Conservation (phyloP, 2,797 vertebrate genomes). For the Enteromius radiatus region DNA sequence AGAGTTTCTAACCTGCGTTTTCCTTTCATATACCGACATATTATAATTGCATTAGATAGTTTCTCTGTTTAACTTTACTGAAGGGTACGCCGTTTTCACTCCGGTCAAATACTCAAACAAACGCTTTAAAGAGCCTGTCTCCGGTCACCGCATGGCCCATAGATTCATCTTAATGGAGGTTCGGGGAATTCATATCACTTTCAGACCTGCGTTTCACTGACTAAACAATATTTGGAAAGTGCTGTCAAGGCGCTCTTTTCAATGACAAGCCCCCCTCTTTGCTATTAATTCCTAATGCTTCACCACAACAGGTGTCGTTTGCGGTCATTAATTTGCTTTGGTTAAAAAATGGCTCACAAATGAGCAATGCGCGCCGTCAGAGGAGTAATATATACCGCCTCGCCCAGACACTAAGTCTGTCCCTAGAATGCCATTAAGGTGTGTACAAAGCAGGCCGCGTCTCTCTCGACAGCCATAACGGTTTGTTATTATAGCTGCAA, state of each 20-base stretch:
- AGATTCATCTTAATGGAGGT: conserved; percentile 52
- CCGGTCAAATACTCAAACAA: conserved; percentile 52
- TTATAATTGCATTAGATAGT: not conserved
- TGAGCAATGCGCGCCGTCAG: conserved; percentile 87
- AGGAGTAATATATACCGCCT: conserved; percentile 86
- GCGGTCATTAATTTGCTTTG: conserved; percentile 90
- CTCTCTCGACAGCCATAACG: conserved; percentile 92
- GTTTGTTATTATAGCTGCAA: conserved; percentile 92
- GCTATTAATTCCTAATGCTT: conserved; percentile 64
- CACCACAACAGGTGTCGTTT: conserved; percentile 73
- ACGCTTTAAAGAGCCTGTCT: conserved; percentile 47
- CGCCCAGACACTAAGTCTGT: conserved; percentile 85
- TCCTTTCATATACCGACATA: too few relatives aligned
- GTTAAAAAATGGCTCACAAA: conserved; percentile 84
- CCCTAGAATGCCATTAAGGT: conserved; percentile 89
- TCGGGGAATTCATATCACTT: conserved; percentile 54
- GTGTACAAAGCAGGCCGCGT: conserved; percentile 86
- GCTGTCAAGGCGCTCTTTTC: conserved; percentile 60
- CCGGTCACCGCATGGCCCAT: conserved; percentile 51
- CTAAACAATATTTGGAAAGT: conserved; percentile 62
- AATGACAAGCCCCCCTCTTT: conserved; percentile 47
- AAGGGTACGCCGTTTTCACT: conserved; percentile 34
- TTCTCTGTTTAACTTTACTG: conserved; percentile 10
- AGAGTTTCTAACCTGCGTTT: not conserved
- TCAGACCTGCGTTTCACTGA: conserved; percentile 54